Evolutionary conservation across 2,888 invertebrate species (phyloP), one percentile per base, ranked within the genome.

Genomic region (Helobdella robusta): DNA sequence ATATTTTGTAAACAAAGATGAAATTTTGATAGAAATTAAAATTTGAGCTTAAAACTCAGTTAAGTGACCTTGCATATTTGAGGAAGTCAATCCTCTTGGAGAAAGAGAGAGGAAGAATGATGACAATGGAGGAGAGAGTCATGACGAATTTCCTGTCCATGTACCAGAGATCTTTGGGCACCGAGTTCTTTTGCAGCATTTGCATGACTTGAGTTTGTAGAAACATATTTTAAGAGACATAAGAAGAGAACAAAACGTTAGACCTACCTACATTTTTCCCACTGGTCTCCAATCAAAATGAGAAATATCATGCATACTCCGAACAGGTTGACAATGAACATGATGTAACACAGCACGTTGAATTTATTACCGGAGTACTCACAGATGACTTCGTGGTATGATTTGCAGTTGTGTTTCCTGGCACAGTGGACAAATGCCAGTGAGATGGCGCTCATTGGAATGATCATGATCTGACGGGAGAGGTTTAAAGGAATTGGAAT

Each of bases 41-140:
- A 40, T 15, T n/a, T n/a, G n/a, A 15, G 44, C 44, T 15, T 25
- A 18, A 48, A 15, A n/a, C 4, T 5, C 35, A 34, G 52, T 23
- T 25, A 34, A 44, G 61, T 63, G 67, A 78, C 77, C 81, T 84
- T 32, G 82, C 81, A 74, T 83, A 84, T 74, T 83, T 84, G 28
- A 85, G 76, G 69, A 84, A 83, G 71, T 84, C 84, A 52, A 85
- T 82, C 69, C 81, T 79, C 73, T 82, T 83, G 20, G 84, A 82
- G 72, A 83, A 85, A 71, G 84, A 84, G 32, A 85, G 74, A 0
- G 85, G 85, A 35, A 85, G 74, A 67, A 85, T 83, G 63, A 84
- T 80, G 5, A 83, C 20, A 15, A 79, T 69, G 2, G 83, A 81
- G 1, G 80, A 79, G 0, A 81, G 63, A 4, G 77, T 73, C 50